Percentiles rank a stretch among this genome's conserved stretches.
Conservation (phyloP, 2,113 vertebrate genomes). For the Leucopsar rothschildi region DNA sequence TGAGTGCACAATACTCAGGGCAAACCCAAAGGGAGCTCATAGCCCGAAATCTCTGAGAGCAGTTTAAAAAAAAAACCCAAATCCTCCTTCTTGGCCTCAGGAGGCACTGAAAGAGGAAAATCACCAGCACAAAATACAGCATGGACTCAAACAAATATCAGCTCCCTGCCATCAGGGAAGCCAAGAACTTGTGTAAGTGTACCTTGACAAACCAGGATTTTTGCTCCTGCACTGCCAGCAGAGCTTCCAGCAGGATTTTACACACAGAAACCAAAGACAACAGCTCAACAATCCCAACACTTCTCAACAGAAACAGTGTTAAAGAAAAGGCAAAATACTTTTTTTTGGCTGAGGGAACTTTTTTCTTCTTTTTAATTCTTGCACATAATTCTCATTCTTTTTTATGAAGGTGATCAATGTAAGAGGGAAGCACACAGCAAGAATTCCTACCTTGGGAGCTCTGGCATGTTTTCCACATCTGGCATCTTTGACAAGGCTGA, state of each 20-base stretch:
- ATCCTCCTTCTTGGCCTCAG: neutral
- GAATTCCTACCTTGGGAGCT: constrained; percentile 82
- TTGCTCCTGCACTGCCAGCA: neutral
- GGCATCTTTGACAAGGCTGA: constrained; percentile 84
- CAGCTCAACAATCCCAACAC: fast-evolving
- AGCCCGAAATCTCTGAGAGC: neutral
- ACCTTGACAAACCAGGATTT: neutral
- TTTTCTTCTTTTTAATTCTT: neutral
- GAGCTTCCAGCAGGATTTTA: neutral
- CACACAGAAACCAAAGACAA: neutral
- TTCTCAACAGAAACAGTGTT: neutral
- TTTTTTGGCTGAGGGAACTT: neutral
- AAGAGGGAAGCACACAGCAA: neutral
- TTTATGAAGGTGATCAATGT: neutral
- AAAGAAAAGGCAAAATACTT: neutral
- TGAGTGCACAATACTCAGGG: neutral
- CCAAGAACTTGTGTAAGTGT: neutral
- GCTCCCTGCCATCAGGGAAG: neutral
- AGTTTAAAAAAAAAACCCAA: neutral
- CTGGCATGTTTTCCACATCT: constrained; percentile 83
- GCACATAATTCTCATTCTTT: neutral
- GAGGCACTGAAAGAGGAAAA: neutral
- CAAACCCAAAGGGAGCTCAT: neutral
- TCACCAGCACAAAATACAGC: neutral
- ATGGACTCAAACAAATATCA: neutral